phyloP scores from a whole-genome alignment of 2,797 vertebrate genomes.

The Anguilla pacifica region DNA sequence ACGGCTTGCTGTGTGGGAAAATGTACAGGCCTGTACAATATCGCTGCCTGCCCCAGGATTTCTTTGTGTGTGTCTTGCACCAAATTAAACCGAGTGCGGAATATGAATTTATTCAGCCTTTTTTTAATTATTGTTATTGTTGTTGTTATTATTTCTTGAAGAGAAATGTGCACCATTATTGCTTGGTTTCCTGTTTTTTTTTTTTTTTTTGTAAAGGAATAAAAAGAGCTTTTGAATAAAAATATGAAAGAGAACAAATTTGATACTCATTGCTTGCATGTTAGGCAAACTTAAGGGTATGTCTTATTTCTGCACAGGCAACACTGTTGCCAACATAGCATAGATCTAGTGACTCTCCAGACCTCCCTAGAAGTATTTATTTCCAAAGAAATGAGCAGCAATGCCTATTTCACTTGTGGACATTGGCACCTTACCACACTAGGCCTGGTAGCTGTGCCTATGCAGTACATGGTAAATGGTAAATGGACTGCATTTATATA shows the following conservation, averaged over 20 bases:
- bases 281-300: not conserved
- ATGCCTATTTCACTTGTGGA: no score
- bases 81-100: constrained; percentile 22
- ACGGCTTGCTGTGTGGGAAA: not conserved
- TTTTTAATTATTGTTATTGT: constrained; percentile 25
- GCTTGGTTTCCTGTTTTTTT: constrained; percentile 31
- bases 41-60: constrained; percentile 5
- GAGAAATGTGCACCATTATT: constrained; percentile 25
- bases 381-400: no score
- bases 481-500: no score
- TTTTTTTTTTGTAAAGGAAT: constrained; percentile 38
- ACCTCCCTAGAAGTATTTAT: no score
- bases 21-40: constrained; percentile 8
- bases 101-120: constrained; percentile 21
- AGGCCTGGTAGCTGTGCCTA: no score
- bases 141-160: constrained; percentile 23
- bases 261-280: not conserved
- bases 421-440: no score
- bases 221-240: constrained; percentile 34
- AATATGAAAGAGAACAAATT: constrained; percentile 29
- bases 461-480: no score
- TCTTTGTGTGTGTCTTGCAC: not conserved
- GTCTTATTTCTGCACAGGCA: no score
- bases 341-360: no score
- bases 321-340: no score